These are phyloP conservation scores for Drepanosiphum platanoidis DNA, from an alignment of 2,888 invertebrate species.

Conservation along the genomic window DNA sequence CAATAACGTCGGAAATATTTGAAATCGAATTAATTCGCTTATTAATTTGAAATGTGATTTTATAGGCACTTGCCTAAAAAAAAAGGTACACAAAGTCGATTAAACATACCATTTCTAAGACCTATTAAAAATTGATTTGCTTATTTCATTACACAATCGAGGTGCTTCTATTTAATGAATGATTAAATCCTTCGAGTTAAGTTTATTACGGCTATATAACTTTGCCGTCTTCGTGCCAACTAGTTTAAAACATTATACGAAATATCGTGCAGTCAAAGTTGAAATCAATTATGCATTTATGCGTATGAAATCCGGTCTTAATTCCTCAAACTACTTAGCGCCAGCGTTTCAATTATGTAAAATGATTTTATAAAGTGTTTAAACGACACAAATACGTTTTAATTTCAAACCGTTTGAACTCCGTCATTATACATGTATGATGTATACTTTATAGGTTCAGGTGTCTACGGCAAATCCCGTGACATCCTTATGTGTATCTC, in stretches of 20 bases:
- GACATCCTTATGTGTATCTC: too few relatives aligned
- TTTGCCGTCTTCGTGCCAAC: too few relatives aligned
- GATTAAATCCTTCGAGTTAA: background rate
- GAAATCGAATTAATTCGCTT: background rate
- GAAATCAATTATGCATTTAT: background rate
- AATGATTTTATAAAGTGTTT: conserved; percentile 1
- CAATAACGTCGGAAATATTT: too few relatives aligned
- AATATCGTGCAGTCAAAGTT: too few relatives aligned
- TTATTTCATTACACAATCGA: background rate
- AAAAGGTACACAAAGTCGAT: background rate
- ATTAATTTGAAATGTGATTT: too few relatives aligned
- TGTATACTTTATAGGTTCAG: too few relatives aligned
- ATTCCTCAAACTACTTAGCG: background rate
- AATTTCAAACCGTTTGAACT: background rate
- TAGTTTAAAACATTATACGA: background rate
- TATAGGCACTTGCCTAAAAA: too few relatives aligned
- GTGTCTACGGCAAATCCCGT: too few relatives aligned
- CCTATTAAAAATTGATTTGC: background rate
- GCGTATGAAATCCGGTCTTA: background rate
- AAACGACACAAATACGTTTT: background rate
- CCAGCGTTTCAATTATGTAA: background rate
- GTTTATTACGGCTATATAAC: background rate
- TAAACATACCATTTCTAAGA: background rate
- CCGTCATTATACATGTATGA: background rate
- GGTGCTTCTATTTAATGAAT: background rate